These are phyloP conservation scores for Pygoscelis antarcticus DNA, from an alignment of 2,113 vertebrate genomes.

Conservation along the genomic window DNA sequence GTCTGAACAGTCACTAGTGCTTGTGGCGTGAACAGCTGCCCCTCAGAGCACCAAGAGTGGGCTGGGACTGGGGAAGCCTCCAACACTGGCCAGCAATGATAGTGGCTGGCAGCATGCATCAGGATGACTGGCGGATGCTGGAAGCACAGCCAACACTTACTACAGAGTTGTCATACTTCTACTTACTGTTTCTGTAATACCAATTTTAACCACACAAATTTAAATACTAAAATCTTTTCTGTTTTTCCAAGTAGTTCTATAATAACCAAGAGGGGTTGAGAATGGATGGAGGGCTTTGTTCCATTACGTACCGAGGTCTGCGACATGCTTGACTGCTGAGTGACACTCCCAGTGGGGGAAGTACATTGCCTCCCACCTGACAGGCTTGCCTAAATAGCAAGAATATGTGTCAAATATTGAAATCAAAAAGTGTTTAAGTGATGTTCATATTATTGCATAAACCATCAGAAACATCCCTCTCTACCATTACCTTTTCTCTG, in stretches of 20 bases:
- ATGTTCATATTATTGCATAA: constrained; percentile 49
- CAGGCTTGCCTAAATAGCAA: constrained; percentile 84
- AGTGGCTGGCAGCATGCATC: neutral
- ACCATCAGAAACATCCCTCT: constrained; percentile 30
- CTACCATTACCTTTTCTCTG: neutral
- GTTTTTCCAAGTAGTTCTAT: neutral
- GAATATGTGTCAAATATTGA: constrained; percentile 59
- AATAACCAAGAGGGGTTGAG: neutral
- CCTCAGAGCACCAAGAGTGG: neutral
- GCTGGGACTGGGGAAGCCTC: neutral
- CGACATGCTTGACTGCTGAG: constrained; percentile 84
- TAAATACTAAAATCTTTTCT: neutral
- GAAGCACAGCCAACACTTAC: neutral
- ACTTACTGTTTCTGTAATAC: neutral
- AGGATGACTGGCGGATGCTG: neutral
- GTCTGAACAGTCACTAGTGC: neutral
- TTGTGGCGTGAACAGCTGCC: neutral
- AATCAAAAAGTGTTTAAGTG: constrained; percentile 49
- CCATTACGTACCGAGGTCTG: constrained; percentile 85
- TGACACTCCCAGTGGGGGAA: constrained; percentile 83
- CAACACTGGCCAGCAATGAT: neutral
- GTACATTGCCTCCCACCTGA: constrained; percentile 85
- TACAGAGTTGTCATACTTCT: neutral
- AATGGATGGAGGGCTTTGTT: constrained; percentile 38
- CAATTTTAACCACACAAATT: neutral